Percentiles rank a stretch among this genome's conserved stretches.
phyloP scores from a whole-genome alignment of 2,888 invertebrate species.

The Drosophila villosipedis region DNA sequence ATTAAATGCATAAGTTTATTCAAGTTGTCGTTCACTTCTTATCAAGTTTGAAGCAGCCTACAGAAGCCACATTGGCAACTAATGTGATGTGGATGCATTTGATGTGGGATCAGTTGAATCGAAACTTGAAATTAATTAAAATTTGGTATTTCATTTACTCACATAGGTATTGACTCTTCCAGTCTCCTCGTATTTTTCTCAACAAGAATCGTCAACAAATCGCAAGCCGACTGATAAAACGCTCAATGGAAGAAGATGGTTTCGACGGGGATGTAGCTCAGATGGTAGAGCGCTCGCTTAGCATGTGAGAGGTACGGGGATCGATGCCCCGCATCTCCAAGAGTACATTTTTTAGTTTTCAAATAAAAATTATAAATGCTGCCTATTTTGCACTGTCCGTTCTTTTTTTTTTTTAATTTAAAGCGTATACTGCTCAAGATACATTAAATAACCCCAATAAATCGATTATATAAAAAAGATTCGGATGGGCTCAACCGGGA shows the following conservation, averaged over 20 bases:
- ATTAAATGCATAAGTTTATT: conserved; percentile 79
- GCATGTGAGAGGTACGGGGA: conserved; percentile 86
- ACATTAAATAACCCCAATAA: too few species aligned
- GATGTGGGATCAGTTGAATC: not conserved
- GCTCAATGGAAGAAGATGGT: conserved; percentile 32
- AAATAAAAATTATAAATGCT: not conserved
- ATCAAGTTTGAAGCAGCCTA: conserved; percentile 47
- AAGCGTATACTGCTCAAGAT: not conserved
- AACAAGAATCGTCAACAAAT: not conserved
- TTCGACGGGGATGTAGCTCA: conserved; percentile 85
- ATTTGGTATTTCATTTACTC: not conserved
- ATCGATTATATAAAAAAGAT: not conserved
- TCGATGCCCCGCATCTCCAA: conserved; percentile 85
- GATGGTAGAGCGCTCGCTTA: conserved; percentile 86
- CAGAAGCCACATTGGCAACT: not conserved
- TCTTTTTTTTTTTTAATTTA: not conserved
- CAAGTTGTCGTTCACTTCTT: conserved; percentile 48
- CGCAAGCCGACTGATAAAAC: conserved; percentile 21
- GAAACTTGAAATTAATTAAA: conserved; percentile 10
- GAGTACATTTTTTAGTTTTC: not conserved
- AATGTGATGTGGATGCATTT: conserved; percentile 12
- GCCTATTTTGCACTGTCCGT: not conserved
- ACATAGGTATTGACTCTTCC: not conserved
- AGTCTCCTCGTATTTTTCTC: not conserved
- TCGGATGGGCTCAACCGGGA: conserved; percentile 83